These are phyloP conservation scores for Trimorus sp. DNA, from an alignment of 2,888 invertebrate genomes.

Conservation along the genomic window DNA sequence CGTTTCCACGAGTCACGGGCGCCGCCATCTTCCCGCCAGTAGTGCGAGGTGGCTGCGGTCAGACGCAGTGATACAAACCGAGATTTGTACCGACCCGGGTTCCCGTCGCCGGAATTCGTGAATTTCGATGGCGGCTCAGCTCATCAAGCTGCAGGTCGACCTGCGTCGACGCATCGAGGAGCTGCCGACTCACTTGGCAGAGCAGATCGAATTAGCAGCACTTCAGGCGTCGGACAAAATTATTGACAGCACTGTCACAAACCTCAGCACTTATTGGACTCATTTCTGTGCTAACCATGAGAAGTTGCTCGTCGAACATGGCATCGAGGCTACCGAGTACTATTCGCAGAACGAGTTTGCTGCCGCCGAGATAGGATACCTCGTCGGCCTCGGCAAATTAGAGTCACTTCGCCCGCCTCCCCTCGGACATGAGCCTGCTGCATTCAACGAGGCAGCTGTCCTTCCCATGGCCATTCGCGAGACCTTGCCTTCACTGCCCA, in stretches of 20 bases:
- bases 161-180: not conserved
- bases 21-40: no score
- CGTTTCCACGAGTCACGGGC: no score
- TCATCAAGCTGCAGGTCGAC: not conserved
- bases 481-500: slow-evolving; percentile 11
- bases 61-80: no score
- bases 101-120: no score
- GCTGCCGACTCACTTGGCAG: not conserved
- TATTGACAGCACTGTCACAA: not conserved
- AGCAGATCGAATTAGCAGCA: not conserved
- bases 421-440: not conserved
- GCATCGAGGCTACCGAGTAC: not conserved
- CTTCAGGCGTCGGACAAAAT: not conserved
- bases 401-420: slow-evolving; percentile 1
- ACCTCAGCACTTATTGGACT: not conserved
- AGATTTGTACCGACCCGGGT: no score
- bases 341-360: not conserved
- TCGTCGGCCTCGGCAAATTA: not conserved
- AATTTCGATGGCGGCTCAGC: not conserved
- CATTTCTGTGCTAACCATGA: not conserved
- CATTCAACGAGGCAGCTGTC: not conserved
- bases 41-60: no score
- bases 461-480: not conserved
- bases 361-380: not conserved
- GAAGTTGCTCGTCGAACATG: not conserved